Evolutionary conservation across 2,888 invertebrate genomes (phyloP), one percentile per base, ranked within the genome.

Genomic region (Stictocephala bisonia): DNA sequence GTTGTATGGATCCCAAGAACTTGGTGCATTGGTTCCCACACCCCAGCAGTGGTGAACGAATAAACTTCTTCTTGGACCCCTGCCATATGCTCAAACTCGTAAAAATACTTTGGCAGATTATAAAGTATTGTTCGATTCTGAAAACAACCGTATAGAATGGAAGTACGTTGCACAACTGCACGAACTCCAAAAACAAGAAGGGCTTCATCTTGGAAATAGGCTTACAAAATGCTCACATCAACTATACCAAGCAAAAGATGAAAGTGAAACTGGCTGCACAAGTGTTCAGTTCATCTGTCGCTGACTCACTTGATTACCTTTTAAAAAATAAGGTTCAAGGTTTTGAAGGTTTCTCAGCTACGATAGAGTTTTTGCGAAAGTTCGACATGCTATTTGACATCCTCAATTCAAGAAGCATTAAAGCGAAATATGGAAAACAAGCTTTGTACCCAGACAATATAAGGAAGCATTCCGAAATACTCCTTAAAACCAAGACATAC

Each of bases 11-110:
- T 48, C 22, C 27, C 24, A 31, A 75, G 24, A 67, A 76, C 24
- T 31, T 74, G n/a, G 20, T 53, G 20, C 64, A 35, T 31, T 74
- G 22, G 31, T 74, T 76, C 70, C 22, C 40, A n/a, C 64, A 74
- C 35, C 74, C 74, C 11, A 50, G 26, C 6, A 58, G 41, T 3
- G 56, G 58, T 11, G 71, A 69, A 66, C 40, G 40, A 11, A 53
- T 73, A 15, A 64, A 48, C 58, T 68, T 75, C 22, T 71, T 77
- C 41, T 51, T 69, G 27, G 74, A 72, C 72, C 74, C 78, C 7
- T 77, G 79, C 64, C 79, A 81, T 53, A 80, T 80, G 80, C 18
- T 80, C 1, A 81, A 81, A 74, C 40, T 80, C 3, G 70, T 81
- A 7, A 72, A 15, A 81, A 81, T 74, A 72, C 76, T n/a, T 74